phyloP scores from a whole-genome alignment of 2,888 invertebrate species.

The Lycocerus yunnanus region DNA sequence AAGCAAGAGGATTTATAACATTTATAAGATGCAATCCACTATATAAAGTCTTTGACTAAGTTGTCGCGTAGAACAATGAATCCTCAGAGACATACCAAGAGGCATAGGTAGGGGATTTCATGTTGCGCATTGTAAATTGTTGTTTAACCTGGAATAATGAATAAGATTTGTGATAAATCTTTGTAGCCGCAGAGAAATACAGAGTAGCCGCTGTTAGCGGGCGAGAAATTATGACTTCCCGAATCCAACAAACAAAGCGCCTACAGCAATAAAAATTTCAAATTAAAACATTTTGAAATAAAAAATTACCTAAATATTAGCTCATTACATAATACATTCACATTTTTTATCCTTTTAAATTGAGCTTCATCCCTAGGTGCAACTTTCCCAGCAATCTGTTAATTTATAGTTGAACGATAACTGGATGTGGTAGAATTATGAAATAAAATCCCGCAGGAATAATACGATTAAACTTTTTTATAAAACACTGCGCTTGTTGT shows the following conservation, averaged over 20 bases:
- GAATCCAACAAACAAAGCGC: background rate
- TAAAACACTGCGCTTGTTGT: slow-evolving; percentile 36
- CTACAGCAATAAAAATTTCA: background rate
- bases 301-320: slow-evolving; percentile 1
- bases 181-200: slow-evolving; percentile 16
- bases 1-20: slow-evolving; percentile 51
- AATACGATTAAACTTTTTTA: slow-evolving; percentile 48
- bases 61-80: slow-evolving; percentile 51
- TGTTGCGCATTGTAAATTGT: slow-evolving; percentile 45
- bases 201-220: slow-evolving; percentile 42
- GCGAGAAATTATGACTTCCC: slow-evolving; percentile 9
- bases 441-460: slow-evolving; percentile 45
- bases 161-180: slow-evolving; percentile 51
- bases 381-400: slow-evolving; percentile 36
- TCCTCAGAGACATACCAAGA: slow-evolving; percentile 47
- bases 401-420: slow-evolving; percentile 37
- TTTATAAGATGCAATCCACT: slow-evolving; percentile 55
- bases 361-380: slow-evolving; percentile 34
- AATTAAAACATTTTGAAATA: background rate
- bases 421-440: slow-evolving; percentile 42
- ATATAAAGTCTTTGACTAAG: slow-evolving; percentile 51
- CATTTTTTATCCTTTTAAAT: slow-evolving; percentile 24
- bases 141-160: slow-evolving; percentile 54
- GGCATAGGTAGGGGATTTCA: slow-evolving; percentile 49
- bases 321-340: slow-evolving; percentile 14